Base-by-base conservation (phyloP, 2,797 vertebrate genomes). In the Sebastes dallii region DNA sequence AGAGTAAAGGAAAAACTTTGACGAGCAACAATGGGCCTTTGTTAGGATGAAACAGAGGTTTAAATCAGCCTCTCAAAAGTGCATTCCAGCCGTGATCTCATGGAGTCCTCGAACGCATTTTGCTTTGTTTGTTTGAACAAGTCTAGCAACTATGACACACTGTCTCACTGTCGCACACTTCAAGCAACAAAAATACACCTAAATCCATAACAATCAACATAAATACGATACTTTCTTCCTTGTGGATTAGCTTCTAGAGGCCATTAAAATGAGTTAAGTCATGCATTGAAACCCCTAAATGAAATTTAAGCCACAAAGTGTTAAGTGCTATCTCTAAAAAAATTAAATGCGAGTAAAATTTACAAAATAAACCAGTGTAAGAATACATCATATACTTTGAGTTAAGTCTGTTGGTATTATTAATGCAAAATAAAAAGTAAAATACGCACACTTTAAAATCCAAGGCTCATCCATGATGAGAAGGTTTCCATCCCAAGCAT, bases 1-100 rank as follows among this genome's bases (percentile, higher is more conserved):
- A 66, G 39, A 27, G 30, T 10, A 89, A 92, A 89, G 69, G 25
- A 72, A 42, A 61, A 73, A 60, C n/a, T 36, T 62, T 13, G 13
- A 24, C 16, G 1, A 0, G 18, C 18, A 52, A 87, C 85, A 90
- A 71, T 70, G 55, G 58, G 77, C 34, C 80, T 87, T 91, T 86
- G 89, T 92, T 85, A 3, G 18, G 61, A 77, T 80, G 34, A 78
- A 80, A 74, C 46, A 0, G 62, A 8, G 60, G n/a, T 66, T 88
- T 52, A 72, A 86, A 78, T 42, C 24, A 6, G 22, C 52, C 13
- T 66, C 59, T 77, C 20, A 24, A 50, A 67, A 22, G 50, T 55
- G 54, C 82, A 82, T 84, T 82, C 78, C 80, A 68, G 29, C n/a
- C 1, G 2, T 75, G 62, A 80, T 70, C 50, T 77, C 46, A 66